These are phyloP conservation scores for Leptopilina syphax DNA, from an alignment of 2,888 invertebrate species.

Conservation along the genomic window DNA sequence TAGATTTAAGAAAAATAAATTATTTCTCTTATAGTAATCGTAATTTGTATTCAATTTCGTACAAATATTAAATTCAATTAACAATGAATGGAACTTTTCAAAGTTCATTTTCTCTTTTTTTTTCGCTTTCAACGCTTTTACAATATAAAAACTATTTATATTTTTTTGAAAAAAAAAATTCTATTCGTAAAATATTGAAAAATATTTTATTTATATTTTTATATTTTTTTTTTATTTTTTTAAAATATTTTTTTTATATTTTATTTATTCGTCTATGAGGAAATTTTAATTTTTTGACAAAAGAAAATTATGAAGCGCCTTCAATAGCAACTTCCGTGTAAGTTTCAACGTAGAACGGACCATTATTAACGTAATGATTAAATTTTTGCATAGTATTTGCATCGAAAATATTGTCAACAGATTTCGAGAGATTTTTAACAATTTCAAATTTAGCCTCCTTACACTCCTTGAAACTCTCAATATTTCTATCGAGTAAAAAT, in stretches of 20 bases:
- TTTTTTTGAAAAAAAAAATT: not conserved
- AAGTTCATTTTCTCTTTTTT: no score
- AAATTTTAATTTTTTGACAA: no score
- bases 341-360: constrained; percentile 86
- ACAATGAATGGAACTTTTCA: no score
- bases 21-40: constrained; percentile 63
- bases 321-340: constrained; percentile 87
- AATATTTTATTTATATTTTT: no score
- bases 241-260: no score
- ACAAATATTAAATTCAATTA: no score
- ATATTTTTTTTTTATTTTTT: no score
- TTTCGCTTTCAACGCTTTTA: no score
- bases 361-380: constrained; percentile 85
- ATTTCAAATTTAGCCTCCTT: constrained; percentile 88
- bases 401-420: constrained; percentile 80
- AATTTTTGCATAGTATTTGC: constrained; percentile 81
- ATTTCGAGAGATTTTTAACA: constrained; percentile 81
- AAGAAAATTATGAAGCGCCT: constrained; percentile 75
- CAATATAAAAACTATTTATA: no score
- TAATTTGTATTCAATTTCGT: not conserved
- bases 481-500: constrained; percentile 86
- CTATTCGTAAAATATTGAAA: not conserved
- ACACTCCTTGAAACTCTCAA: constrained; percentile 84
- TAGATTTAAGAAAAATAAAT: constrained; percentile 64
- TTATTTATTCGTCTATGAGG: no score